phyloP scores from a whole-genome alignment of 2,797 vertebrate genomes.

The Anableps anableps region DNA sequence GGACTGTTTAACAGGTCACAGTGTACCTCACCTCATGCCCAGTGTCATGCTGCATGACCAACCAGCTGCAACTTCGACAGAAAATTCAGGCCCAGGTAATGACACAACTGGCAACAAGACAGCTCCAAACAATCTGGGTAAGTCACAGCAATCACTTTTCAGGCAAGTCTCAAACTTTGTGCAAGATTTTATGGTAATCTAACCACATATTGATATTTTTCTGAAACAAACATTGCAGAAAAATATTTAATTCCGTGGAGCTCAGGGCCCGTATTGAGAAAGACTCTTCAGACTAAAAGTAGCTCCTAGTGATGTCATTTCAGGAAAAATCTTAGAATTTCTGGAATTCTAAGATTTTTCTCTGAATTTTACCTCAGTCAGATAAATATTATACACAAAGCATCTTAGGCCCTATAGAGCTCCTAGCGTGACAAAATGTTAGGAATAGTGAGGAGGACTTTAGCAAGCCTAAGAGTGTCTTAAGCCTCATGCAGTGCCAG shows the following conservation, averaged over 20 bases:
- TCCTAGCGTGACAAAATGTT: too few species aligned
- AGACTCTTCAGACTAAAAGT: too few species aligned
- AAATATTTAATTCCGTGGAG: background rate
- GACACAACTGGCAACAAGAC: background rate
- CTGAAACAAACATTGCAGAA: background rate
- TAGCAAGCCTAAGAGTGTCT: too few species aligned
- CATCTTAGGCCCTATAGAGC: too few species aligned
- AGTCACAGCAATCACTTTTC: background rate
- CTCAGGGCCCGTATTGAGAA: too few species aligned
- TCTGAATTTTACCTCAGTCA: too few species aligned
- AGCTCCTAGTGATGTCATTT: too few species aligned
- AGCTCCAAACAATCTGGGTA: background rate
- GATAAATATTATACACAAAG: too few species aligned
- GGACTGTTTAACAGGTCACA: background rate
- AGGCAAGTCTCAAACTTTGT: background rate
- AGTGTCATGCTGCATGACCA: background rate
- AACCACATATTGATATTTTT: background rate
- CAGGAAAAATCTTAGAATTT: too few species aligned
- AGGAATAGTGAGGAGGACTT: too few species aligned
- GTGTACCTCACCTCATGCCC: background rate
- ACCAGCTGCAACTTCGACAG: background rate
- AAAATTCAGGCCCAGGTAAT: background rate
- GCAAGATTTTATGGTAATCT: background rate
- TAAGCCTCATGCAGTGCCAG: too few species aligned
- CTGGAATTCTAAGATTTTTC: too few species aligned